Evolutionary conservation across 2,113 vertebrate genomes (phyloP).

Genomic region (Probosciger aterrimus): DNA sequence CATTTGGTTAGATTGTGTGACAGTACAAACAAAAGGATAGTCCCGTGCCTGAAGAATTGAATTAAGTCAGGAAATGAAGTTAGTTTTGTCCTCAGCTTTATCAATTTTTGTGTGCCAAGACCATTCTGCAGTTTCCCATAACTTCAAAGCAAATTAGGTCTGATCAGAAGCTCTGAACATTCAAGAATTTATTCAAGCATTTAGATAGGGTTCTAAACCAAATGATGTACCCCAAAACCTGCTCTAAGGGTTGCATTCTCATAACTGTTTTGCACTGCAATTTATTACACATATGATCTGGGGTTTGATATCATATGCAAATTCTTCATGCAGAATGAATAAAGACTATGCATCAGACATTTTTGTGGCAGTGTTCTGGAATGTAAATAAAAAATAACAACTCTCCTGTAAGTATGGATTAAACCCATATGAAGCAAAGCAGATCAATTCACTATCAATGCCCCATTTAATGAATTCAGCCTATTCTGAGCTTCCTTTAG

Average conservation of each 20-base stretch:
- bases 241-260: neutral
- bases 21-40: neutral
- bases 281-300: neutral
- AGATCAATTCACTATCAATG: neutral
- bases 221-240: neutral
- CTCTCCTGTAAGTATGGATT: neutral
- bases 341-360: neutral
- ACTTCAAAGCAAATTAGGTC: neutral
- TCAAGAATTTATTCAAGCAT: neutral
- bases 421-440: neutral
- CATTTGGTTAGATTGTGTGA: neutral
- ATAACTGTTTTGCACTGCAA: neutral
- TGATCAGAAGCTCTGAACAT: neutral
- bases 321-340: neutral
- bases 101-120: neutral
- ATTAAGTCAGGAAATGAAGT: neutral
- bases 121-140: neutral
- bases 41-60: neutral
- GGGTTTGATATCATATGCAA: neutral
- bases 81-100: neutral
- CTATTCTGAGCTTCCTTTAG: neutral
- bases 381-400: neutral
- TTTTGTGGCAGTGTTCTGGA: neutral
- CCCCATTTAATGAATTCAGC: neutral
- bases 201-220: neutral